Percentiles rank a stretch among this genome's conserved stretches.
Conservation (phyloP, 2,797 vertebrate species). For the Chrosomus eos region DNA sequence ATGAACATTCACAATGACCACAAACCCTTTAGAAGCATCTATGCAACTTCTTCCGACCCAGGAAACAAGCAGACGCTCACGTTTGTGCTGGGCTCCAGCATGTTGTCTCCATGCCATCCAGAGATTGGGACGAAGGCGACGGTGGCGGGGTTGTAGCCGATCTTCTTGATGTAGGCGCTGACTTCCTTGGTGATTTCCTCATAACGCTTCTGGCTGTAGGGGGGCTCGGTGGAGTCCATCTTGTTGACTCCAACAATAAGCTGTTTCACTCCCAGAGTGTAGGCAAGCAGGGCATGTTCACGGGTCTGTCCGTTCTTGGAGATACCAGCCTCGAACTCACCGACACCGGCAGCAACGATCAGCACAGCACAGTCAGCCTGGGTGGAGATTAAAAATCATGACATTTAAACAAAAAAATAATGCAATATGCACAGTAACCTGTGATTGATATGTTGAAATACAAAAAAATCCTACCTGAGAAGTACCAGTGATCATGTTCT, state of each 20-base stretch:
- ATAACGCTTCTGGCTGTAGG: constrained; percentile 80
- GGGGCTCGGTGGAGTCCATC: constrained; percentile 85
- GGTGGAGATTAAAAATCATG: background rate
- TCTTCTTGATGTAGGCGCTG: constrained; percentile 84
- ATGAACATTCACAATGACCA: background rate
- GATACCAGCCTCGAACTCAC: constrained; percentile 85
- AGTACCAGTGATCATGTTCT: constrained; percentile 88
- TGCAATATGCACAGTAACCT: background rate
- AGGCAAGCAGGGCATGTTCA: constrained; percentile 82
- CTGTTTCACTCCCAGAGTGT: constrained; percentile 82
- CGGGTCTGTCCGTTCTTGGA: constrained; percentile 85
- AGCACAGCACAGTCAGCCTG: constrained; percentile 84
- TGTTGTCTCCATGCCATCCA: constrained; percentile 86
- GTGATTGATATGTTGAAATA: background rate
- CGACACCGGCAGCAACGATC: constrained; percentile 81
- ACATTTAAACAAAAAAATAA: background rate
- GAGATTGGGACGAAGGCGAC: constrained; percentile 83
- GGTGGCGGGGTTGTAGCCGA: constrained; percentile 81
- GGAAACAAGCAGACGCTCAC: constrained; percentile 54
- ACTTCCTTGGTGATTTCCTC: constrained; percentile 86
- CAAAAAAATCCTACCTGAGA: constrained; percentile 75
- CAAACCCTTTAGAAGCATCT: background rate
- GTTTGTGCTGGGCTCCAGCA: constrained; percentile 80
- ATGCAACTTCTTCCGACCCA: background rate
- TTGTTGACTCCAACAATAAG: constrained; percentile 83